Conservation (phyloP, 2,888 invertebrate genomes). For the Drosophila mulleri region DNA sequence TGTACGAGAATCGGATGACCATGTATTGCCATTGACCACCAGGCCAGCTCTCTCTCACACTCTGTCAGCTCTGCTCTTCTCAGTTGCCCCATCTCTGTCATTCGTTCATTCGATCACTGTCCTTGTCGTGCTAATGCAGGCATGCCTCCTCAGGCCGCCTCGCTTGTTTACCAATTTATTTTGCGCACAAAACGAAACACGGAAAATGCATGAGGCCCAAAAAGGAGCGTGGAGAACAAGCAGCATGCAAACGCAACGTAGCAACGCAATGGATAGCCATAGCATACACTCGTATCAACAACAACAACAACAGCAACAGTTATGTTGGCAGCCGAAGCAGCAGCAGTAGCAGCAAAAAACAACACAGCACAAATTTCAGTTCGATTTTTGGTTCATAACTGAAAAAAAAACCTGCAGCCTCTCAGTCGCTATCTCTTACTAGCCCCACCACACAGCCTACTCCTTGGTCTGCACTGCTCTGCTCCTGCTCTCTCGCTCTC, state of each 20-base stretch:
- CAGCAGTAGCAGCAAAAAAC: conserved; percentile 24
- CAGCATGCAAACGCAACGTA: conserved; percentile 15
- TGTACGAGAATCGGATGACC: conserved; percentile 65
- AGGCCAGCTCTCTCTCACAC: background rate
- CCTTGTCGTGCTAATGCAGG: conserved; percentile 51
- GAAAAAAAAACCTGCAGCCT: conserved; percentile 56
- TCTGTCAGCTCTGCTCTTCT: background rate
- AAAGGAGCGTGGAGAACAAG: conserved; percentile 42
- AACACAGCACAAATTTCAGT: conserved; percentile 67
- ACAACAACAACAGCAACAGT: conserved; percentile 20
- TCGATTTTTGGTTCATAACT: conserved; percentile 75
- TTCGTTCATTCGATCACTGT: conserved; percentile 14
- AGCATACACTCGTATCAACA: conserved; percentile 28
- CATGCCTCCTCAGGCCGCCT: conserved; percentile 44
- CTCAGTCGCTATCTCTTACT: conserved; percentile 40
- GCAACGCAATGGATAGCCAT: conserved; percentile 47
- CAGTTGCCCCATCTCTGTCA: background rate
- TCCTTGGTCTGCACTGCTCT: background rate
- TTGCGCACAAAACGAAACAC: conserved; percentile 81
- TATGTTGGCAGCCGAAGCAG: conserved; percentile 16
- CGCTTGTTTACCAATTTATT: conserved; percentile 81
- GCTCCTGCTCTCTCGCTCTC: background rate
- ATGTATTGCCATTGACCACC: conserved; percentile 73
- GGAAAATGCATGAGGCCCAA: conserved; percentile 77
- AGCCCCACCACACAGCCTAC: conserved; percentile 6